These are phyloP conservation scores for Coregonus ussuriensis DNA, from an alignment of 2,797 vertebrate genomes.

Conservation along the genomic window DNA sequence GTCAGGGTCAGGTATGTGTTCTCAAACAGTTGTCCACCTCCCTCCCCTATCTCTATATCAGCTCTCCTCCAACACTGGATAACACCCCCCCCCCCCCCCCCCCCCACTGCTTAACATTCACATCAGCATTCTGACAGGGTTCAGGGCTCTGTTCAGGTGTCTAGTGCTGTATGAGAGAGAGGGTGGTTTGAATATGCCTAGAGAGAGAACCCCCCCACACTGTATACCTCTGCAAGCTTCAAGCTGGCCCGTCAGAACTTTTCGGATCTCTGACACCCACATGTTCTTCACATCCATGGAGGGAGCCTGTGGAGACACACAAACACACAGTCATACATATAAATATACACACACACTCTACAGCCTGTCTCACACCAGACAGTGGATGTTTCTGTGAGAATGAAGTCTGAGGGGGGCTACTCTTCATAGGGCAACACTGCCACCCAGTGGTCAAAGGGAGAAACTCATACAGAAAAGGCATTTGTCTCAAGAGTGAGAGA, in stretches of 20 bases:
- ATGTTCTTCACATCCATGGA: constrained; percentile 92
- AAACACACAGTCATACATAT: constrained; percentile 18
- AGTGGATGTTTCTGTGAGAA: not conserved
- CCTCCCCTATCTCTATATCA: not conserved
- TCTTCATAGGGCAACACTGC: constrained; percentile 60
- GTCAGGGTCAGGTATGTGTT: constrained; percentile 2
- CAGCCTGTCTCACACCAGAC: not conserved
- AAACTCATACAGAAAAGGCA: not conserved
- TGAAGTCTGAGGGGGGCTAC: not conserved
- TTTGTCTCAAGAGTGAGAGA: not conserved
- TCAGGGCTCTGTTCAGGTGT: not conserved
- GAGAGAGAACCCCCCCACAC: not conserved
- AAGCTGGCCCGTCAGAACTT: constrained; percentile 90
- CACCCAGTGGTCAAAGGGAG: constrained; percentile 52
- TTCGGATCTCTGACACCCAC: constrained; percentile 95
- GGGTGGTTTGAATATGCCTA: not conserved
- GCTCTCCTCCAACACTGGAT: not conserved
- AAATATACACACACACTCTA: not conserved
- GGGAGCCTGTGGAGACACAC: constrained; percentile 77
- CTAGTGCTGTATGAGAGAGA: not conserved
- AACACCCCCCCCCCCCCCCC: not conserved
- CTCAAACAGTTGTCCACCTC: not conserved
- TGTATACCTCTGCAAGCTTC: constrained; percentile 87
- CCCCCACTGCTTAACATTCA: not conserved
- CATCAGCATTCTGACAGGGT: not conserved